These are phyloP conservation scores for Falco concolor DNA, from an alignment of 2,797 vertebrate species.

Conservation along the genomic window DNA sequence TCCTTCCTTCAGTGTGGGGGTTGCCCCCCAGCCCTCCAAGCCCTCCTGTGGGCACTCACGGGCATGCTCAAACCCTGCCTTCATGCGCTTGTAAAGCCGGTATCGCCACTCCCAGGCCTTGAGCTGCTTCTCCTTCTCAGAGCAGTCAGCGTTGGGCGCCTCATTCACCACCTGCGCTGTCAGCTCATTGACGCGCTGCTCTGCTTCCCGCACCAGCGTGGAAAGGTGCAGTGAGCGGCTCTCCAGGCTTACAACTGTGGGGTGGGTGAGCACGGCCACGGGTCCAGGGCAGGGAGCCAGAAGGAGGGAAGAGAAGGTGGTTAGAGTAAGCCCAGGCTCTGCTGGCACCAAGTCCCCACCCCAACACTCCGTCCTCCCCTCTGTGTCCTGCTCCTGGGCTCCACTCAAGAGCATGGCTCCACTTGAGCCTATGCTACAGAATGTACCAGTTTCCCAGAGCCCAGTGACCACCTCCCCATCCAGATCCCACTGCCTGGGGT, in stretches of 20 bases:
- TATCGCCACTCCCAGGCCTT: constrained; percentile 91
- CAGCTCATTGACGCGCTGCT: constrained; percentile 84
- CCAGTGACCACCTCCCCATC: neutral
- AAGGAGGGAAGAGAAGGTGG: neutral
- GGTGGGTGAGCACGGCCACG: accelerated
- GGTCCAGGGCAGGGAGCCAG: neutral
- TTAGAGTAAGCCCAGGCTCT: neutral
- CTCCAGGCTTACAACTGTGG: constrained; percentile 84
- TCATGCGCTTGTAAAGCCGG: constrained; percentile 90
- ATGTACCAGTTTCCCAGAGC: neutral
- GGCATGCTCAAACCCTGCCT: constrained; percentile 84
- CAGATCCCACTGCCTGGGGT: accelerated
- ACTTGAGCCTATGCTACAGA: neutral
- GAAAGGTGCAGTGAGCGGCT: constrained; percentile 83
- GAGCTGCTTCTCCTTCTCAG: constrained; percentile 84
- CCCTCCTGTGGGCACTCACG: constrained; percentile 61
- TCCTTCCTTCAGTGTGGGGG: accelerated
- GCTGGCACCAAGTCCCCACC: neutral
- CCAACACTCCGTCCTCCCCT: accelerated
- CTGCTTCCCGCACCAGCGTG: constrained; percentile 85
- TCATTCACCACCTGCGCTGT: constrained; percentile 80
- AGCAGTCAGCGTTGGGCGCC: constrained; percentile 75
- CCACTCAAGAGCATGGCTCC: accelerated
- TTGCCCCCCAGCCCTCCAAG: neutral
- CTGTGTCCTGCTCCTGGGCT: accelerated